Base-by-base conservation (phyloP, 2,797 vertebrate species). In the Amazonetta brasiliensis region DNA sequence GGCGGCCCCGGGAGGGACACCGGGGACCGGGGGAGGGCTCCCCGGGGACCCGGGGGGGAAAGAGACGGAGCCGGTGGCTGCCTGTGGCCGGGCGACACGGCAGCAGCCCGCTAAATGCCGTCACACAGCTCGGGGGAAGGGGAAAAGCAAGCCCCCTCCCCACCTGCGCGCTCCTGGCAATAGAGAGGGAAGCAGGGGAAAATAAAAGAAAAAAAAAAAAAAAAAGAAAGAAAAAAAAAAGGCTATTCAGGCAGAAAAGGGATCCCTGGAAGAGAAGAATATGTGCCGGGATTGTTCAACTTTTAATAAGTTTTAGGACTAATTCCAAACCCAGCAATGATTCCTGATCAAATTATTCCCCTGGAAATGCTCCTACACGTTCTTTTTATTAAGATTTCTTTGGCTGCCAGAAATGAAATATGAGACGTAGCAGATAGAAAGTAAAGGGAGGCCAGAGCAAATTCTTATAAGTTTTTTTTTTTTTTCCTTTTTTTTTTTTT, bases 391-490 rank as follows among this genome's bases (percentile, higher is more conserved):
- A 95, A 96, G 90, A 93, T 95, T 97, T 91, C 56, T 93, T 89
- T 87, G 89, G 68, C 84, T 96, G 93, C 90, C 95, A 97, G 93
- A 91, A 95, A 94, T 97, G 95, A 97, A 96, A 97, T 93, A 87
- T 41, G 95, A 97, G 83, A 81, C 87, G 50, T 60, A 92, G 52
- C 46, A 84, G 80, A 87, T 68, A 91, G 85, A 74, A 92, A 84
- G 83, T 44, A 81, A 85, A 87, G 74, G 43, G 71, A 92, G 87
- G 90, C 60, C 80, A 63, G 64, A 87, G 52, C 48, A 87, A 90
- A 94, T 79, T 92, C 74, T 81, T 88, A 68, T 50, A 50, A 50
- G 48, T 15, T 68, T 48, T 28, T 66, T 23, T 35, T 26, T 26
- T 35, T 46, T n/a, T 8, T 33, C 55, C 30, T 26, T 60, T 33